A percentile compares a stretch with the other conserved stretches of the same genome.
phyloP scores from a whole-genome alignment of 2,113 vertebrate species.

The Myrmecobius fasciatus region DNA sequence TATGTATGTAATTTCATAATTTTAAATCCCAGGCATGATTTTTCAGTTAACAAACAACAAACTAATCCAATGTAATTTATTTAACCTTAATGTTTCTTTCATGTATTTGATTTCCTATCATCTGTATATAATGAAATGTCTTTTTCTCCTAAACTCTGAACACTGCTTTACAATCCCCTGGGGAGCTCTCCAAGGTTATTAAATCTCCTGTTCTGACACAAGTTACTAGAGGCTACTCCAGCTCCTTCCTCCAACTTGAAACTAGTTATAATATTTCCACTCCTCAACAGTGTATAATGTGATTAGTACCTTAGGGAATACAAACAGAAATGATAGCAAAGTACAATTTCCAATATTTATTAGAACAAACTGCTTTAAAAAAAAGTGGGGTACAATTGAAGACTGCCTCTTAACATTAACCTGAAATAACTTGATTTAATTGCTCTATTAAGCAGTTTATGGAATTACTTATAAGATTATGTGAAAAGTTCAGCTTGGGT shows the following conservation, averaged over 20 bases:
- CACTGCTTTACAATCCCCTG: slow-evolving; percentile 58
- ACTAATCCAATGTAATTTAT: slow-evolving; percentile 29
- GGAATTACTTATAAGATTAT: slow-evolving; percentile 75
- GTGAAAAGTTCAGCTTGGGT: slow-evolving; percentile 74
- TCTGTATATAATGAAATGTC: slow-evolving; percentile 65
- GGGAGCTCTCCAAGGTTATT: slow-evolving; percentile 77
- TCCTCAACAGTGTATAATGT: slow-evolving; percentile 71
- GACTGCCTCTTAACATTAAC: slow-evolving; percentile 71
- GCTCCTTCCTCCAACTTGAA: slow-evolving; percentile 61
- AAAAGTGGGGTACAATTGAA: slow-evolving; percentile 64
- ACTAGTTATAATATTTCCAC: slow-evolving; percentile 70
- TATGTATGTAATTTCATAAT: background rate
- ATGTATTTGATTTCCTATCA: slow-evolving; percentile 72
- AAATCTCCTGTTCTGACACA: slow-evolving; percentile 72
- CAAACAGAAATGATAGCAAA: slow-evolving; percentile 76
- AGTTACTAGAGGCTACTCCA: slow-evolving; percentile 65
- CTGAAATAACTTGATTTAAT: slow-evolving; percentile 76
- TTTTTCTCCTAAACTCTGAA: slow-evolving; percentile 60
- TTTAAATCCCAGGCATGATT: slow-evolving; percentile 9
- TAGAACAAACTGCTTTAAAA: slow-evolving; percentile 56
- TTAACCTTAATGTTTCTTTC: slow-evolving; percentile 62
- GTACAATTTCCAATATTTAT: slow-evolving; percentile 74
- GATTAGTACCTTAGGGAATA: slow-evolving; percentile 74
- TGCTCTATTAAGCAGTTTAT: slow-evolving; percentile 75
- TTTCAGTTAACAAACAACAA: slow-evolving; percentile 29